phyloP scores from a whole-genome alignment of 35 echinoderm and acorn worm species.

The Apostichopus californicus region DNA sequence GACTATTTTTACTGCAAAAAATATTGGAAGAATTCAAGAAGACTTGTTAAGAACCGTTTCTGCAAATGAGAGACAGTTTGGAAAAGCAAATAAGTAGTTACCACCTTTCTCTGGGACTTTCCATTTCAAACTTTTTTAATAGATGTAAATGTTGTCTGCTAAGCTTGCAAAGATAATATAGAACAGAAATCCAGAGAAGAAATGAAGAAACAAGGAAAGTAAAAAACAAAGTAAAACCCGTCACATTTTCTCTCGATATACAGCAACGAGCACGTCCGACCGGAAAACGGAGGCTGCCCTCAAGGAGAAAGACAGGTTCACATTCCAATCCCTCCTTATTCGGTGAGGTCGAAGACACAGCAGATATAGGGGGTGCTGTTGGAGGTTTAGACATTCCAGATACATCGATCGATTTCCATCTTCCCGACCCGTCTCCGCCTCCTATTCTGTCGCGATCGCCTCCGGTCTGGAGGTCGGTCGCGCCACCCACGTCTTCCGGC shows the following conservation, averaged over 20 bases:
- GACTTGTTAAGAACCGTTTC: too few species aligned
- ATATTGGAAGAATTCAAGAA: too few species aligned
- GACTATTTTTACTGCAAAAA: too few species aligned
- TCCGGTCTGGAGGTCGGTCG: constrained; percentile 16
- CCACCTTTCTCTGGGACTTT: too few species aligned
- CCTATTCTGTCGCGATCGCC: background rate
- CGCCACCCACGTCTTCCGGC: background rate
- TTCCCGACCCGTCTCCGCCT: constrained; percentile 19
- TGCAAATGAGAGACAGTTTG: too few species aligned
- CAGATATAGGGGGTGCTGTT: background rate
- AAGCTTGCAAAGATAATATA: too few species aligned
- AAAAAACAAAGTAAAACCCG: too few species aligned
- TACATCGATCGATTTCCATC: background rate
- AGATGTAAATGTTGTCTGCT: too few species aligned
- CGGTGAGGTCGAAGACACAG: background rate
- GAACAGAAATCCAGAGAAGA: too few species aligned
- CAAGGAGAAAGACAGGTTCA: constrained; percentile 37
- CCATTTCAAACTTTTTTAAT: too few species aligned
- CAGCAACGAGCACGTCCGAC: constrained; percentile 68
- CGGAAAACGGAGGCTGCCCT: constrained; percentile 69
- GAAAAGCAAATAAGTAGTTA: too few species aligned
- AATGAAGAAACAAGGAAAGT: too few species aligned
- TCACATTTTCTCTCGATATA: background rate
- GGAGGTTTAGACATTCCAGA: constrained; percentile 39
- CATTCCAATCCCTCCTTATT: constrained; percentile 34